These are phyloP conservation scores for Galerucella calmariensis DNA, from an alignment of 2,888 invertebrate species.

Conservation along the genomic window DNA sequence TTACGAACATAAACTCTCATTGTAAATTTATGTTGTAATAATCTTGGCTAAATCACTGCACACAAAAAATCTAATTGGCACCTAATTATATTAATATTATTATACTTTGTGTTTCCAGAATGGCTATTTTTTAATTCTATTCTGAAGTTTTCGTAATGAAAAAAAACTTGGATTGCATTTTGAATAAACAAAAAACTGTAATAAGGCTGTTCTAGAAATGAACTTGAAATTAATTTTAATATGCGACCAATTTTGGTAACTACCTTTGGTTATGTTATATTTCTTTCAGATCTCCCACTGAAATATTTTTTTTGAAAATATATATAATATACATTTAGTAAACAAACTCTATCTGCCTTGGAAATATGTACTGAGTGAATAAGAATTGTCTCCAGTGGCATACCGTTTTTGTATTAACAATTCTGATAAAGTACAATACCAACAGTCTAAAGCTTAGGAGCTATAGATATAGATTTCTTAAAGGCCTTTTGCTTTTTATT, in stretches of 20 bases:
- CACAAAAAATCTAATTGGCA: conserved; percentile 19
- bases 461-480: no score
- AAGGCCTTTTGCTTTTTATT: no score
- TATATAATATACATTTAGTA: neutral
- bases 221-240: neutral
- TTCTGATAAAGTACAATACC: no score
- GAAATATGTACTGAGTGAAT: neutral
- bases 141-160: neutral
- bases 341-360: neutral
- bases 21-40: conserved; percentile 5
- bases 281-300: neutral
- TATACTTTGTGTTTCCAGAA: neutral
- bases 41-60: conserved; percentile 11
- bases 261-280: no score
- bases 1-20: neutral
- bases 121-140: neutral
- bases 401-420: no score
- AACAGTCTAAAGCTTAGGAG: no score
- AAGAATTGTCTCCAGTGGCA: no score
- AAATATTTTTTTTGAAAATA: neutral
- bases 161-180: neutral
- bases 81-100: conserved; percentile 16
- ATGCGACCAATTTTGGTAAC: neutral
- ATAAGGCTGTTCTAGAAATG: neutral
- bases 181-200: neutral